phyloP scores from a whole-genome alignment of 2,888 invertebrate genomes.

The Torymus texanus region DNA sequence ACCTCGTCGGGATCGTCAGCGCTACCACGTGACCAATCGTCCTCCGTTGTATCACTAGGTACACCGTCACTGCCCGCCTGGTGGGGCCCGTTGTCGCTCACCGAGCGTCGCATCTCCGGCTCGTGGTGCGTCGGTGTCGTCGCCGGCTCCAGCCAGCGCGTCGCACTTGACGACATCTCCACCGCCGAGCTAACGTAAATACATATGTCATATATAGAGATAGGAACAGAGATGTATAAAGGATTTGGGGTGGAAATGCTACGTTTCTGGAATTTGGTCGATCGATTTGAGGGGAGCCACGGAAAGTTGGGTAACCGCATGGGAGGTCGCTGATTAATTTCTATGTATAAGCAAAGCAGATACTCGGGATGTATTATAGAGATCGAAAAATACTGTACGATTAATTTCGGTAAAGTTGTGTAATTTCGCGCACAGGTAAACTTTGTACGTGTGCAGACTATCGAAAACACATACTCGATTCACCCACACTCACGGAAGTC shows the following conservation, averaged over 20 bases:
- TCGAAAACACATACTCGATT: no score
- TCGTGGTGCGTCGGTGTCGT: constrained; percentile 63
- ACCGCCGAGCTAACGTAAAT: constrained; percentile 67
- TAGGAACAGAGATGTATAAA: neutral
- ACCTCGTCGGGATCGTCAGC: constrained; percentile 82
- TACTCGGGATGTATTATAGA: no score
- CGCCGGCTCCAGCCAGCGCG: constrained; percentile 70
- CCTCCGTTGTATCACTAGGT: constrained; percentile 81
- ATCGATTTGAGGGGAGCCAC: no score
- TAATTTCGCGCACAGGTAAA: no score
- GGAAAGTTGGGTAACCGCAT: no score
- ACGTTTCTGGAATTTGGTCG: no score
- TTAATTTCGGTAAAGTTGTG: no score
- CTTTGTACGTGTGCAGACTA: no score
- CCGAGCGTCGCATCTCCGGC: constrained; percentile 71
- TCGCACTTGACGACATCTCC: constrained; percentile 67
- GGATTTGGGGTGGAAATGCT: neutral
- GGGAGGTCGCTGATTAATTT: no score
- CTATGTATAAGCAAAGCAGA: no score
- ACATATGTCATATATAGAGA: neutral
- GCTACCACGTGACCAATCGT: constrained; percentile 84
- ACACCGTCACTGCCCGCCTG: constrained; percentile 77
- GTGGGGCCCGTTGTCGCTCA: constrained; percentile 71
- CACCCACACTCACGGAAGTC: no score
- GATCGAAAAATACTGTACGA: no score